Base-by-base conservation (phyloP, 2,888 invertebrate species). In the Drosophila dives region DNA sequence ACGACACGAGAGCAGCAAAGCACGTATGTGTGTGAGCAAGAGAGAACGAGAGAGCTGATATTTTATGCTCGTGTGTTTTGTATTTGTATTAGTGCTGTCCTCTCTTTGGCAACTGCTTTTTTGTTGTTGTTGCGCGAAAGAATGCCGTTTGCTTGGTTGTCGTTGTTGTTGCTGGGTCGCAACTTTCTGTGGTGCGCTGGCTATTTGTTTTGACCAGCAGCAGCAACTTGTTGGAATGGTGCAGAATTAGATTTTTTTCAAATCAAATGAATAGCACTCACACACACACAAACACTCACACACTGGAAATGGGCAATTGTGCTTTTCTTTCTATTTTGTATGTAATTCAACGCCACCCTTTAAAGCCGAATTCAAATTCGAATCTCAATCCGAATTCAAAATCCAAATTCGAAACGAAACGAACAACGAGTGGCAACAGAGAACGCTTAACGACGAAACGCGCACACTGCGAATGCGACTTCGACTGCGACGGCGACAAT, bases 101-200 rank as follows among this genome's bases (percentile, higher is more conserved):
- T 79, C 81, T 86, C 75, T 77, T 72, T 85, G 71, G 80, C 75
- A 82, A 79, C 75, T 72, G 72, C 78, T 79, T 81, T 86, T 92
- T 45, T 45, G 38, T 45, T 91, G 92, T 91, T 91, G 91, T 92
- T 91, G 92, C 86, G 79, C 91, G 83, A 91, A 91, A 91, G 92
- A 92, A 91, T 91, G 92, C 81, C 83, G 90, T 90, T 83, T 83
- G 86, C 83, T 90, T 87, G 86, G 86, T 90, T 91, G 90, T 83
- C 81, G 82, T 55, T 65, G 65, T 53, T 50, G 50, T 55, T 72
- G 81, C 81, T 72, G 78, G 70, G 75, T 79, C 83, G 80, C 80
- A 80, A 84, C 80, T 85, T 89, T 87, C 88, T 79, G 88, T 78
- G 87, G 64, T 60, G 29, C 56, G 56, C 40, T 40, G 56, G 82